Evolutionary conservation across 2,797 vertebrate species (phyloP).

Genomic region (Scarus forsteni): DNA sequence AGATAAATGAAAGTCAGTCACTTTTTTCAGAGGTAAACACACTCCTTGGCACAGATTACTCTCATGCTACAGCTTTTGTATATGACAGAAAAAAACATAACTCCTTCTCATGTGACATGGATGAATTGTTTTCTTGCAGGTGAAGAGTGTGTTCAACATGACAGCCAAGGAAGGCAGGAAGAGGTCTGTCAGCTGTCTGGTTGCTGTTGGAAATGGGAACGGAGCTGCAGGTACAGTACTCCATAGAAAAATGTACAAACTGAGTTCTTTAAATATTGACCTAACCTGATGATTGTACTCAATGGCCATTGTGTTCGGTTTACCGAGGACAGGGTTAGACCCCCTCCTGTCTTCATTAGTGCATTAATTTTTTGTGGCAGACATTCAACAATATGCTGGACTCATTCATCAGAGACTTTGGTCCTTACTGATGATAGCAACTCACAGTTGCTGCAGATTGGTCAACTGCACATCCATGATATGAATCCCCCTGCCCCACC

Average conservation of each 20-base stretch:
- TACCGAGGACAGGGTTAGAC: no score
- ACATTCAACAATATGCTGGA: no score
- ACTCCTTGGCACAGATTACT: neutral
- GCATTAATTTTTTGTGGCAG: no score
- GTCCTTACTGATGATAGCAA: no score
- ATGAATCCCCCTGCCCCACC: no score
- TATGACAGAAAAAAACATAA: neutral
- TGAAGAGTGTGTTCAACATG: slow-evolving; percentile 96
- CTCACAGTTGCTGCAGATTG: no score
- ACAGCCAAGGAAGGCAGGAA: slow-evolving; percentile 95
- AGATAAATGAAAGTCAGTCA: slow-evolving; percentile 29
- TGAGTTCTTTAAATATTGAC: no score
- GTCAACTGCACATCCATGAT: no score
- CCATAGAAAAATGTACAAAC: neutral
- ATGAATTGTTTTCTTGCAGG: slow-evolving; percentile 75
- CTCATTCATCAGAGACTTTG: no score
- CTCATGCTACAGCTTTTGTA: neutral
- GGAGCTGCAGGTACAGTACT: slow-evolving; percentile 89
- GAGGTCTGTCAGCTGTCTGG: slow-evolving; percentile 90
- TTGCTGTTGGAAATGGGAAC: slow-evolving; percentile 93
- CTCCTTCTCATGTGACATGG: neutral
- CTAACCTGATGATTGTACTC: no score
- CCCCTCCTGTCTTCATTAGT: no score
- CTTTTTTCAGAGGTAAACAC: neutral
- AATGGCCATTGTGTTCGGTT: no score